Conservation (phyloP, 2,113 vertebrate species). For the Sebastes fasciatus region DNA sequence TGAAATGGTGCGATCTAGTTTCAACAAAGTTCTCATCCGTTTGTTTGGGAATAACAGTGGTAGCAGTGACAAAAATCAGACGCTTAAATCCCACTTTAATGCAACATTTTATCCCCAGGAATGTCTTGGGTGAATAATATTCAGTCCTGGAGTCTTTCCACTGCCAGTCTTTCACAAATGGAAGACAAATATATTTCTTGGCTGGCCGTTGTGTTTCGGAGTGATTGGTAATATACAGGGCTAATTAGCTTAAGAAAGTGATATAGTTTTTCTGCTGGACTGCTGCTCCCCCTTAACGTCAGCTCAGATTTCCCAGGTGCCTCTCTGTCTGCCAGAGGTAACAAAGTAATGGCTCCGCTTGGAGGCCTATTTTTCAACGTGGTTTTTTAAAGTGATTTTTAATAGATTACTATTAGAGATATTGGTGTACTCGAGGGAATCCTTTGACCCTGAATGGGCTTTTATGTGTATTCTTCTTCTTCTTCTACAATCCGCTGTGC, state of each 20-base stretch:
- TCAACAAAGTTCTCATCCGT: slow-evolving; percentile 10
- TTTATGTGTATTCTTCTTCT: slow-evolving; percentile 45
- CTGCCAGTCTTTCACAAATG: slow-evolving; percentile 68
- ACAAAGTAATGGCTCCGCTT: slow-evolving; percentile 77
- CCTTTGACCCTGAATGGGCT: slow-evolving; percentile 56
- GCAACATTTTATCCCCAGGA: slow-evolving; percentile 64
- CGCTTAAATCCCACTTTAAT: slow-evolving; percentile 43
- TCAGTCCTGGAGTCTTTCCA: slow-evolving; percentile 63
- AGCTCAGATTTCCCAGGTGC: slow-evolving; percentile 85
- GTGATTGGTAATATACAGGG: slow-evolving; percentile 76
- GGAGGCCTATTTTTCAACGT: slow-evolving; percentile 64
- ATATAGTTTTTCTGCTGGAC: slow-evolving; percentile 68
- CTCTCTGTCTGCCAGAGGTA: slow-evolving; percentile 83
- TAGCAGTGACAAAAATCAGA: slow-evolving; percentile 65
- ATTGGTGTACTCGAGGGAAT: slow-evolving; percentile 52
- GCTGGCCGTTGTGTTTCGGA: slow-evolving; percentile 70
- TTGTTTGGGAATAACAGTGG: slow-evolving; percentile 35
- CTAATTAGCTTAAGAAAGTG: slow-evolving; percentile 82
- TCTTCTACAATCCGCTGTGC: slow-evolving; percentile 6
- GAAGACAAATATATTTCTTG: slow-evolving; percentile 84
- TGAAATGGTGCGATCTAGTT: slow-evolving; percentile 3
- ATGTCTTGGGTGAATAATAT: slow-evolving; percentile 64
- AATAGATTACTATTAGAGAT: slow-evolving; percentile 78
- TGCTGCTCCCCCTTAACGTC: slow-evolving; percentile 64
- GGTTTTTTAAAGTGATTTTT: slow-evolving; percentile 70